Evolutionary conservation across 2,888 invertebrate genomes (phyloP).

Genomic region (Theristus sp.): DNA sequence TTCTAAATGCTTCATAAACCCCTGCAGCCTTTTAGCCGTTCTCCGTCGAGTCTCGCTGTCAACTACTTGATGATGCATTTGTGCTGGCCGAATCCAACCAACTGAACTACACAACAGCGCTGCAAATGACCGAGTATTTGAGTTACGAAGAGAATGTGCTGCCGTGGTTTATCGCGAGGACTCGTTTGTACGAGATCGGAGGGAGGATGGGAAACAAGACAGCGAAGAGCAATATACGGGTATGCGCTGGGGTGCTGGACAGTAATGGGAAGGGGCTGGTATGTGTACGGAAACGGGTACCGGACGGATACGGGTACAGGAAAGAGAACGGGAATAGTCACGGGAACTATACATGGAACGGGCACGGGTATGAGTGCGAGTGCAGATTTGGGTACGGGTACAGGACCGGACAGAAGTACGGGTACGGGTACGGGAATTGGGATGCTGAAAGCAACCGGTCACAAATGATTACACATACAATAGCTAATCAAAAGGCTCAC

Average conservation of each 20-base stretch:
- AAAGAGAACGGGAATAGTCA: too few relatives aligned
- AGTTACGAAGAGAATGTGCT: not conserved
- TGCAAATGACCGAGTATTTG: not conserved
- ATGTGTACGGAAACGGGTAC: too few relatives aligned
- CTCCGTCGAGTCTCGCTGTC: not conserved
- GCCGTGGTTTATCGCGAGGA: not conserved
- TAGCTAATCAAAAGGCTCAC: too few relatives aligned
- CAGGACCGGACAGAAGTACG: too few relatives aligned
- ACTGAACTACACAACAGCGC: not conserved
- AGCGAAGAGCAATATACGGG: not conserved
- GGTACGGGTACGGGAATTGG: too few relatives aligned
- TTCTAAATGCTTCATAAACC: too few relatives aligned
- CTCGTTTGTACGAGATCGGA: not conserved
- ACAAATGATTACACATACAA: too few relatives aligned
- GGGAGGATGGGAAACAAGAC: not conserved
- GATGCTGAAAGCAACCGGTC: too few relatives aligned
- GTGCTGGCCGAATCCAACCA: not conserved
- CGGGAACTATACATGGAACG: too few relatives aligned
- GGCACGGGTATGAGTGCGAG: too few relatives aligned
- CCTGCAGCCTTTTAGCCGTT: not conserved
- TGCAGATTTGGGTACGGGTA: too few relatives aligned
- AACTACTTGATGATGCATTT: not conserved
- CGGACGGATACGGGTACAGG: too few relatives aligned
- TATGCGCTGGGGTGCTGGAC: not conserved
- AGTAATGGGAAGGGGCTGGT: not conserved